A percentile compares a stretch with the other conserved stretches of the same genome.
Conservation (phyloP, 2,888 invertebrate genomes). For the Rhagonycha fulva region DNA sequence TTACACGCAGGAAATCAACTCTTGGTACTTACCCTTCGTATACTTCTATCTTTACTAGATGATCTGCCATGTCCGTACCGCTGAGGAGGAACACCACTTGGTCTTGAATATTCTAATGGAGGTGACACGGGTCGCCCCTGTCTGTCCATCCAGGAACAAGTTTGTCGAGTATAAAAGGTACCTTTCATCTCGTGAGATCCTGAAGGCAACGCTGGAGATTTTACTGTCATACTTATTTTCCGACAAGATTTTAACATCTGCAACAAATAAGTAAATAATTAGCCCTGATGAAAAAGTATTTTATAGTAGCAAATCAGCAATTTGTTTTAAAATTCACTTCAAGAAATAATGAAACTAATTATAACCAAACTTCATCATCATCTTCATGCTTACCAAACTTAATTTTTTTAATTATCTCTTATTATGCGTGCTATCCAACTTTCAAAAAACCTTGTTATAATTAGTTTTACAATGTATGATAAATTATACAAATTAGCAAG, state of each 20-base stretch:
- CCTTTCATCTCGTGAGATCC: conserved; percentile 54
- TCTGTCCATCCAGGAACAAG: conserved; percentile 94
- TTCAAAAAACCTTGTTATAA: too few relatives aligned
- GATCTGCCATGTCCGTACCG: conserved; percentile 49
- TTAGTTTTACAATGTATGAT: too few relatives aligned
- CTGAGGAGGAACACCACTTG: conserved; percentile 50
- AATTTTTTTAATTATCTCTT: too few relatives aligned
- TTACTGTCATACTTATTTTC: conserved; percentile 86
- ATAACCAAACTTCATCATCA: too few relatives aligned
- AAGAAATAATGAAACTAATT: too few relatives aligned
- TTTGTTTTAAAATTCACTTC: too few relatives aligned
- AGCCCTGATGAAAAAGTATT: too few relatives aligned
- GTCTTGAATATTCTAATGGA: conserved; percentile 65
- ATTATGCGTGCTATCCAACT: too few relatives aligned
- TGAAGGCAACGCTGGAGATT: conserved; percentile 75
- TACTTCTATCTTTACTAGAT: conserved; percentile 67
- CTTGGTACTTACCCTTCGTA: conserved; percentile 62
- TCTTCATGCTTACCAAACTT: too few relatives aligned
- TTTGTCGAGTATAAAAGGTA: conserved; percentile 67
- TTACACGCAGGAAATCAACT: background rate
- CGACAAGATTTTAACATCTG: conserved; percentile 90
- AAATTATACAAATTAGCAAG: background rate
- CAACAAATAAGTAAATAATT: conserved; percentile 39
- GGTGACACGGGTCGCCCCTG: conserved; percentile 90
- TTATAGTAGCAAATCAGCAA: too few relatives aligned